phyloP scores from a whole-genome alignment of 2,113 vertebrate genomes.

The Phyllostomus hastatus region DNA sequence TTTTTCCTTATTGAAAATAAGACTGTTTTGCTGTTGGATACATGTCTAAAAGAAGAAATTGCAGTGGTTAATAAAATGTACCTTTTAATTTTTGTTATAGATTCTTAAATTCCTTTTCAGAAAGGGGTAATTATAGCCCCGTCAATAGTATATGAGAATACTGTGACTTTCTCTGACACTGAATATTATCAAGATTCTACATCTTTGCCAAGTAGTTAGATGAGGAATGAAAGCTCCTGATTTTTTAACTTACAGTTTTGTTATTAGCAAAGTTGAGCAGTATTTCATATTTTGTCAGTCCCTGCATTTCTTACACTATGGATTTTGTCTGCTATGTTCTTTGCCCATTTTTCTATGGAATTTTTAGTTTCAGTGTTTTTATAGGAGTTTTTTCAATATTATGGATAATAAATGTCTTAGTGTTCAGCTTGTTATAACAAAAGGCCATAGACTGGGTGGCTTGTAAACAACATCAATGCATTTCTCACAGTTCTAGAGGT shows the following conservation, averaged over 20 bases:
- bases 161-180: slow-evolving; percentile 31
- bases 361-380: not conserved
- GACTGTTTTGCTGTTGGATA: not conserved
- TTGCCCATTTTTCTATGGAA: not conserved
- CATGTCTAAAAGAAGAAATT: not conserved
- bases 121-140: not conserved
- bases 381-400: not conserved
- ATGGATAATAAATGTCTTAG: not conserved
- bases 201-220: slow-evolving; percentile 29
- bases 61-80: not conserved
- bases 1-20: slow-evolving; percentile 30
- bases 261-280: slow-evolving; percentile 25
- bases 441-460: not conserved
- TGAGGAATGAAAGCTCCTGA: slow-evolving; percentile 26
- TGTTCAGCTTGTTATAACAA: not conserved
- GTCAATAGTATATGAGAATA: not conserved
- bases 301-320: slow-evolving; percentile 39
- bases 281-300: slow-evolving; percentile 53
- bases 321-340: slow-evolving; percentile 18
- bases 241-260: slow-evolving; percentile 51
- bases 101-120: slow-evolving; percentile 37
- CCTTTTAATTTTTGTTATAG: slow-evolving; percentile 37
- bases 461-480: not conserved
- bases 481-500: not conserved
- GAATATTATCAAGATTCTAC: slow-evolving; percentile 46